A percentile compares a stretch with the other conserved stretches of the same genome.
phyloP scores from a whole-genome alignment of 2,888 invertebrate genomes.

The Lycophotia porphyrea region DNA sequence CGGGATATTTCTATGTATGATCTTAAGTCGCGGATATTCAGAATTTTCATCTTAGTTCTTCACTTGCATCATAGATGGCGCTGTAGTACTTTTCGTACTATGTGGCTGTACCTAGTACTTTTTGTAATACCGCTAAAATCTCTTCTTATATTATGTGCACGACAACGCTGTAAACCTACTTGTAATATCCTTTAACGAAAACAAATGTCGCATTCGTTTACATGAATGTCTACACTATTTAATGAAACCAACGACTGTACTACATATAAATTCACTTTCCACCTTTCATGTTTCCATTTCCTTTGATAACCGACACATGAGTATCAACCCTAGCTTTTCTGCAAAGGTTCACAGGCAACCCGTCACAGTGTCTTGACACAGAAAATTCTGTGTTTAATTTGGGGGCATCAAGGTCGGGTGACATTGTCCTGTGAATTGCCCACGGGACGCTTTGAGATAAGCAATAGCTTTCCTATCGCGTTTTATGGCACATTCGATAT shows the following conservation, averaged over 20 bases:
- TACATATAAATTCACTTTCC: not conserved
- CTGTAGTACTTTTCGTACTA: not conserved
- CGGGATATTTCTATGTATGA: no score
- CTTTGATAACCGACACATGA: constrained; percentile 17
- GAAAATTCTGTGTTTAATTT: constrained; percentile 60
- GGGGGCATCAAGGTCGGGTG: constrained; percentile 67
- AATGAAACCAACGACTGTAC: not conserved
- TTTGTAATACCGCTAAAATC: not conserved
- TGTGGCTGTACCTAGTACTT: no score
- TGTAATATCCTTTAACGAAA: not conserved
- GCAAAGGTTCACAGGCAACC: constrained; percentile 13
- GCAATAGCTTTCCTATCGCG: constrained; percentile 80
- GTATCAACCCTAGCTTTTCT: not conserved
- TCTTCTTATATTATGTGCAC: not conserved
- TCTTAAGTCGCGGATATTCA: no score
- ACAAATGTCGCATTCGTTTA: constrained; percentile 5
- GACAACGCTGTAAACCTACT: not conserved
- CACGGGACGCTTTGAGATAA: constrained; percentile 74
- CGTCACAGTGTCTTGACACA: constrained; percentile 51
- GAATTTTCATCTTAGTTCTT: not conserved
- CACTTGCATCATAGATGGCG: not conserved
- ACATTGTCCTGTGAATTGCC: constrained; percentile 68
- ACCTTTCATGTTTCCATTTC: constrained; percentile 20
- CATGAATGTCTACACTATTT: not conserved
- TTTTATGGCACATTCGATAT: constrained; percentile 80